These are phyloP conservation scores for Uromys caudimaculatus DNA, from an alignment of 2,797 vertebrate species.

Conservation along the genomic window DNA sequence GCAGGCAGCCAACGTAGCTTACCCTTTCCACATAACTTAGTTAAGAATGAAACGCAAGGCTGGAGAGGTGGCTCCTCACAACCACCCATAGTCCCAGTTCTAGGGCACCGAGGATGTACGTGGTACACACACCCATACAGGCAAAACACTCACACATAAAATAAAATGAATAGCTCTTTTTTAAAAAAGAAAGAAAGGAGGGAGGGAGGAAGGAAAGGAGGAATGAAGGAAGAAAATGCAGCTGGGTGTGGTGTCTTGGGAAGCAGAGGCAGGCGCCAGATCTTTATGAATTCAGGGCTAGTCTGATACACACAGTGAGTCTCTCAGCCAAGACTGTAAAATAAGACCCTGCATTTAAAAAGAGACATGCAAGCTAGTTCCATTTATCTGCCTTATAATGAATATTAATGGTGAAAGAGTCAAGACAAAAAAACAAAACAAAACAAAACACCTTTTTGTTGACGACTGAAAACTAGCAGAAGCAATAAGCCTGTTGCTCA, in stretches of 20 bases:
- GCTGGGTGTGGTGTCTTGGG: too few relatives aligned
- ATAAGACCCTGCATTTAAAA: neutral
- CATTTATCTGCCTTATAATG: neutral
- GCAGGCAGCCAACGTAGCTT: neutral
- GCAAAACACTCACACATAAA: neutral
- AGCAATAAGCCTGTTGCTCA: neutral
- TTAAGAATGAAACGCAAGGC: neutral
- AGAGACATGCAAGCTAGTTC: neutral
- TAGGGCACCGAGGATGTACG: neutral
- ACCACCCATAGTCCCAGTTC: neutral
- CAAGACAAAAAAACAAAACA: neutral
- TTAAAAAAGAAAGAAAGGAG: neutral
- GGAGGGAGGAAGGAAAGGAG: neutral
- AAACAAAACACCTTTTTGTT: neutral
- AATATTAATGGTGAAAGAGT: neutral
- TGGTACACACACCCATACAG: neutral
- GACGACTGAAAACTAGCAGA: slow-evolving; percentile 12
- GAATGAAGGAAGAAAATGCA: neutral
- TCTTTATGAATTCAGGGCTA: neutral
- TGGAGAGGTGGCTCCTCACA: neutral
- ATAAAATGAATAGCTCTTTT: neutral
- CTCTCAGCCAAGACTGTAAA: neutral
- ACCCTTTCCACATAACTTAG: neutral
- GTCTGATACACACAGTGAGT: neutral
- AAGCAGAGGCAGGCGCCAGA: neutral